phyloP scores from a whole-genome alignment of 2,888 invertebrate species.

The Cordilura impudica region DNA sequence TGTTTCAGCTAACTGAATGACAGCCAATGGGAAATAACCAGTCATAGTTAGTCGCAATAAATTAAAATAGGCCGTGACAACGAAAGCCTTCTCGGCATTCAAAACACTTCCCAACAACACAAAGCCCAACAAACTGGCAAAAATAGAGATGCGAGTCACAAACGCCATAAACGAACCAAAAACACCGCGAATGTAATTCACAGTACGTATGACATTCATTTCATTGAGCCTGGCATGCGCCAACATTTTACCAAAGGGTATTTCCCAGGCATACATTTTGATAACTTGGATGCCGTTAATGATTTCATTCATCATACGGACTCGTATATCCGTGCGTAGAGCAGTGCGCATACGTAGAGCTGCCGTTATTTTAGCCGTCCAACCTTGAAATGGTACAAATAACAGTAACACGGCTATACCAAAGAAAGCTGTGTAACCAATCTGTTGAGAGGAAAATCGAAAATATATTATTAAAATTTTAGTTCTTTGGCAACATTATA shows the following conservation, averaged over 20 bases:
- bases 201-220: constrained; percentile 83
- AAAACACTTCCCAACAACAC: constrained; percentile 85
- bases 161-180: constrained; percentile 91
- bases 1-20: constrained; percentile 82
- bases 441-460: constrained; percentile 69
- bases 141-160: constrained; percentile 90
- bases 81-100: constrained; percentile 90
- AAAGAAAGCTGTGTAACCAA: constrained; percentile 80
- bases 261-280: constrained; percentile 98
- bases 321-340: constrained; percentile 90
- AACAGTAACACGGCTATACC: constrained; percentile 81
- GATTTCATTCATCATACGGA: constrained; percentile 94
- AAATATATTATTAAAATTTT: too few species aligned
- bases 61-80: constrained; percentile 92
- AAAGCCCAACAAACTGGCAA: constrained; percentile 88
- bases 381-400: constrained; percentile 87
- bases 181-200: constrained; percentile 87
- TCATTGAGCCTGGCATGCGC: constrained; percentile 81
- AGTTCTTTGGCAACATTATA: too few species aligned
- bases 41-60: constrained; percentile 91
- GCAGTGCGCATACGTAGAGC: constrained; percentile 88
- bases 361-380: constrained; percentile 87
- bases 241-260: constrained; percentile 89
- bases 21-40: constrained; percentile 88
- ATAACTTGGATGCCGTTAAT: constrained; percentile 93